Evolutionary conservation across 2,113 vertebrate genomes (phyloP), one percentile per base, ranked within the genome.

Genomic region (Atherinomorus stipes): DNA sequence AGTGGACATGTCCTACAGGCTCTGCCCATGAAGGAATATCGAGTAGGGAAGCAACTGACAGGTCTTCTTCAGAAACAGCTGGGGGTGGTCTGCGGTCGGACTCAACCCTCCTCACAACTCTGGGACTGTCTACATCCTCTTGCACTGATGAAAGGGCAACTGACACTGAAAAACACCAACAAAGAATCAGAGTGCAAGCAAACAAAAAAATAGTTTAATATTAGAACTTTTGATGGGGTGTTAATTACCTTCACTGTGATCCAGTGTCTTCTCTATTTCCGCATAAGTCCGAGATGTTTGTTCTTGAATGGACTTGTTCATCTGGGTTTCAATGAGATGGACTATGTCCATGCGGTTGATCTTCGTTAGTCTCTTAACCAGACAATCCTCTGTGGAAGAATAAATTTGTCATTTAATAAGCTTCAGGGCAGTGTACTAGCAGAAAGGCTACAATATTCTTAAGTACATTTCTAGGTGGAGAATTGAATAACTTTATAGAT

Each of bases 271-370:
- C 63, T 98, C 97, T 0, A 97, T 97, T 68, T 98, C 98, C 5
- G 94, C 86, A 50, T 96, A 98, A 0, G 95, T 94, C 57, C 95
- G 95, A 7, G 93, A 86, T 47, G 94, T 86, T 28, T 93, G 96
- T 52, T 93, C 94, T 88, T 93, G 94, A 59, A 87, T 13, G 1
- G 94, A 93, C 82, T 98, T 96, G 19, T 93, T 93, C 79, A 95
- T 94, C 64, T 94, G 96, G 63, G 94, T 95, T 90, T 98, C 96
- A 93, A 99, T 96, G 6, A 99, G 95, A 87, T 98, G 97, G 31
- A 98, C 97, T 0, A 99, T 99, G 83, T 99, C 97, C 97, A 99
- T 98, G 18, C 98, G 95, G 82, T 99, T 98, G 88, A 99, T 98
- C 91, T 96, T 98, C 2, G 96, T 98, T n/a, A 99, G 94, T 83